These are phyloP conservation scores for Heterochromis multidens DNA, from an alignment of 2,113 vertebrate genomes.

Conservation along the genomic window DNA sequence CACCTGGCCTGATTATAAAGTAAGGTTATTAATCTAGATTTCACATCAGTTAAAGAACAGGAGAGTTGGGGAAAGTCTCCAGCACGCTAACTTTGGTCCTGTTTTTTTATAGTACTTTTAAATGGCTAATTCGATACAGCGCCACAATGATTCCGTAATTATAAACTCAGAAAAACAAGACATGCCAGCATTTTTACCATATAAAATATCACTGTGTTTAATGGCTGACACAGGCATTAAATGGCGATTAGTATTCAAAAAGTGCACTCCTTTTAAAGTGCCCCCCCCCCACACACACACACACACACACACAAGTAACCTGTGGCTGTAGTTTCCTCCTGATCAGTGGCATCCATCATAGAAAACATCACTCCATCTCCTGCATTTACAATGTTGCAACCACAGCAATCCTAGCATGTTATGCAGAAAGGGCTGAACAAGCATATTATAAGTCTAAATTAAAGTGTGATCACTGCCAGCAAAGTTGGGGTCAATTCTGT, in stretches of 20 bases:
- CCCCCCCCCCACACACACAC: too few relatives aligned
- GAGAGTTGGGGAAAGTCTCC: neutral
- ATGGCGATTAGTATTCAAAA: neutral
- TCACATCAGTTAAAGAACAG: conserved; percentile 17
- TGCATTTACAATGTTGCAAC: neutral
- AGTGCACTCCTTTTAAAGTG: neutral
- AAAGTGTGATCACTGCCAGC: conserved; percentile 5
- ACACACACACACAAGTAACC: neutral
- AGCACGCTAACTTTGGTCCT: neutral
- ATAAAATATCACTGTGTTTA: neutral
- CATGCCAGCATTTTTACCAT: neutral
- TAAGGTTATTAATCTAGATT: conserved; percentile 40
- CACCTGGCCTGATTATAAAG: conserved; percentile 45
- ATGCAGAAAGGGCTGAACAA: neutral
- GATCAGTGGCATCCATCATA: neutral
- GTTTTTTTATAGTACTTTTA: neutral
- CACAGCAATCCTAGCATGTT: neutral
- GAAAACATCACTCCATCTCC: neutral
- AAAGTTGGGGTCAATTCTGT: neutral
- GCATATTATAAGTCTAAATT: neutral
- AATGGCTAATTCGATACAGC: neutral
- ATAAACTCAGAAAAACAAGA: neutral
- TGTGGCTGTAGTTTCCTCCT: neutral
- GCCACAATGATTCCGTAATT: neutral
- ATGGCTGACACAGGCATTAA: neutral